These are phyloP conservation scores for Cynoglossus semilaevis DNA, from an alignment of 2,113 vertebrate genomes.

Conservation along the genomic window DNA sequence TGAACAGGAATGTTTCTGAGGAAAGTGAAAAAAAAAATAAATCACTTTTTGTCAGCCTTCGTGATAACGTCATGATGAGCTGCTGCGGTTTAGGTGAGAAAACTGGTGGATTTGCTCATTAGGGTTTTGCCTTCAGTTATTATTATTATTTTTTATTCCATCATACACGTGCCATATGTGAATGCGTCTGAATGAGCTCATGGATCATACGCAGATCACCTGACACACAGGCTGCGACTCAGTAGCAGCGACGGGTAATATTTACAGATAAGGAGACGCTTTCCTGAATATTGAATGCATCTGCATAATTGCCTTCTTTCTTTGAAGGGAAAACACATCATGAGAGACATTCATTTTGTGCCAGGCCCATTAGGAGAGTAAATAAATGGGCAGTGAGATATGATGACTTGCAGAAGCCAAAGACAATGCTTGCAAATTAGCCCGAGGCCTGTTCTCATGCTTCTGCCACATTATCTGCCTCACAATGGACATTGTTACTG, in stretches of 20 bases:
- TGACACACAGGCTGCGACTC: conserved; percentile 21
- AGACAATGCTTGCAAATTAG: conserved; percentile 26
- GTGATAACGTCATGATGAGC: conserved; percentile 20
- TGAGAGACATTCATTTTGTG: conserved; percentile 33
- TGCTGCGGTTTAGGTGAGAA: neutral
- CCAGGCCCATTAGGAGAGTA: conserved; percentile 28
- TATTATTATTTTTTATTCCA: conserved; percentile 16
- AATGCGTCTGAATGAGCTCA: conserved; percentile 1
- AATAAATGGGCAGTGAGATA: conserved; percentile 44
- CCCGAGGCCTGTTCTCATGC: conserved; percentile 15
- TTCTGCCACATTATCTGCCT: conserved; percentile 14
- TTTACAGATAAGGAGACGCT: conserved; percentile 48
- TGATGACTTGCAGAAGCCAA: conserved; percentile 31
- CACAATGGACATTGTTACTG: conserved; percentile 5
- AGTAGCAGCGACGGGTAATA: conserved; percentile 44
- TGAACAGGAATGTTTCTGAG: conserved; percentile 26
- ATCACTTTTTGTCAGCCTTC: conserved; percentile 9
- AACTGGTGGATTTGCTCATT: conserved; percentile 20
- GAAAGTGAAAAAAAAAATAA: too few species aligned
- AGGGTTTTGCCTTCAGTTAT: conserved; percentile 5
- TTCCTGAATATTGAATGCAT: conserved; percentile 39
- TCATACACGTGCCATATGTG: conserved; percentile 18
- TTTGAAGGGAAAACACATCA: conserved; percentile 51
- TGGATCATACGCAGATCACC: conserved; percentile 34
- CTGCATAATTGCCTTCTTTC: conserved; percentile 54